These are phyloP conservation scores for Coremacera marginata DNA, from an alignment of 2,888 invertebrate species.

Conservation along the genomic window DNA sequence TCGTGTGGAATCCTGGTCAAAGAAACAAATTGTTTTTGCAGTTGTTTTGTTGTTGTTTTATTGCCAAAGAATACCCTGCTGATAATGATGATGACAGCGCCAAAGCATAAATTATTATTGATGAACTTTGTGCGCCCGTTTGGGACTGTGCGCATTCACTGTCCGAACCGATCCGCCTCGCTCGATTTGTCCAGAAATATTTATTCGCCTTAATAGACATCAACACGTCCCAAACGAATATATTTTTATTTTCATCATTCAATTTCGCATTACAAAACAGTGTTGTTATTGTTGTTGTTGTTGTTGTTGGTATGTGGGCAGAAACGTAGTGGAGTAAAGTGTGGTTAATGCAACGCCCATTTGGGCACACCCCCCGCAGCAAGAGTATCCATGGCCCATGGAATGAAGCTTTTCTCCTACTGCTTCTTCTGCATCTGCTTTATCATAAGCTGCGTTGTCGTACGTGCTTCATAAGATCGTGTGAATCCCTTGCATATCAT, in stretches of 20 bases:
- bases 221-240: slow-evolving; percentile 55
- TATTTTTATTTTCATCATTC: slow-evolving; percentile 42
- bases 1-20: neutral
- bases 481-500: slow-evolving; percentile 24
- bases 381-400: too few relatives aligned
- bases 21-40: slow-evolving; percentile 29
- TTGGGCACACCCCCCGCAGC: slow-evolving; percentile 28
- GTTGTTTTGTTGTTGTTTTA: neutral
- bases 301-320: neutral
- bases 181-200: slow-evolving; percentile 56
- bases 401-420: neutral
- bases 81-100: slow-evolving; percentile 31
- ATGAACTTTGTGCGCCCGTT: slow-evolving; percentile 30
- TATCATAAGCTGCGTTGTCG: slow-evolving; percentile 7
- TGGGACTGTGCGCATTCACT: slow-evolving; percentile 16
- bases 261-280: slow-evolving; percentile 1
- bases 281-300: neutral
- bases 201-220: slow-evolving; percentile 62
- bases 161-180: neutral
- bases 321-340: slow-evolving; percentile 23
- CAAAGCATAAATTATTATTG: slow-evolving; percentile 40
- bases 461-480: slow-evolving; percentile 33
- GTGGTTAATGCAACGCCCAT: slow-evolving; percentile 27
- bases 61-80: neutral
- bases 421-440: neutral